A percentile compares a stretch with the other conserved stretches of the same genome.
Conservation (phyloP, 2,113 vertebrate genomes). For the Atrichornis clamosus region DNA sequence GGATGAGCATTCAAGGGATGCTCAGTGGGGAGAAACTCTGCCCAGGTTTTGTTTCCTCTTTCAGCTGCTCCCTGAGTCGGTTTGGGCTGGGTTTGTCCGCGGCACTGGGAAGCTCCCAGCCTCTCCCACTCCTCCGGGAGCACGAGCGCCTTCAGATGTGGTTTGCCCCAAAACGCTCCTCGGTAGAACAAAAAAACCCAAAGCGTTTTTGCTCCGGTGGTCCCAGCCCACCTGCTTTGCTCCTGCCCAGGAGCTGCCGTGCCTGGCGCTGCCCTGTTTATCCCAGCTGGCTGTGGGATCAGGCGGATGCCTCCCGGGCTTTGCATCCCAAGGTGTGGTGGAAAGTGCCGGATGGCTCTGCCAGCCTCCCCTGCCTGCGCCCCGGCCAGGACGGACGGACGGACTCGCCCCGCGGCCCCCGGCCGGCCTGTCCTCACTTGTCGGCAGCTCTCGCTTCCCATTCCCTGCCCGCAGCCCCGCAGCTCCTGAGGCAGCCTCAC, state of each 20-base stretch:
- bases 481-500: not conserved
- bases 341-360: not conserved
- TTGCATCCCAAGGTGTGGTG: not conserved
- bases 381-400: not conserved
- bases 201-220: fast-evolving
- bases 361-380: not conserved
- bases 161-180: not conserved
- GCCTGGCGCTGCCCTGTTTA: not conserved
- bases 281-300: not conserved
- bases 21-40: not conserved
- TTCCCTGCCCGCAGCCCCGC: not conserved
- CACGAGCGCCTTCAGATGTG: conserved; percentile 9
- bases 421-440: conserved; percentile 17
- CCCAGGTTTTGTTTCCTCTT: conserved; percentile 17
- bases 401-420: not conserved
- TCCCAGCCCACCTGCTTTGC: not conserved
- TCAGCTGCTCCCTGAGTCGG: not conserved
- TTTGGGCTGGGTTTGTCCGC: not conserved
- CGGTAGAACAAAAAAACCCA: not conserved
- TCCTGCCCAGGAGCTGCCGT: not conserved
- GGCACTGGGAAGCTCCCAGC: not conserved
- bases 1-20: not conserved
- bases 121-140: not conserved
- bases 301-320: not conserved
- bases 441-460: not conserved